These are phyloP conservation scores for Liparis tanakae DNA, from an alignment of 2,797 vertebrate species.

Conservation along the genomic window DNA sequence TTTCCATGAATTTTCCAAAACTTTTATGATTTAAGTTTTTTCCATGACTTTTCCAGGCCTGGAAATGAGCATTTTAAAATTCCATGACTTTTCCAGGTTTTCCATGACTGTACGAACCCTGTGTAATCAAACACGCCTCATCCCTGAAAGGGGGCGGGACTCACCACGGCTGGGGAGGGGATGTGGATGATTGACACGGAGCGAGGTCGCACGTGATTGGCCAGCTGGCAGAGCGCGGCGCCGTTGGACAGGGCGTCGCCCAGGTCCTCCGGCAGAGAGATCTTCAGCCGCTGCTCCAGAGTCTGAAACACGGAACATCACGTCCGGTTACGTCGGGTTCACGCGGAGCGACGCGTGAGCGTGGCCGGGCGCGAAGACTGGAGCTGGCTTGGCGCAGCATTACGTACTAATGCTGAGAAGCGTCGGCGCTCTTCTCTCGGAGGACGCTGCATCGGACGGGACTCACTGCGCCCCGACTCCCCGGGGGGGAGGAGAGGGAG, in stretches of 20 bases:
- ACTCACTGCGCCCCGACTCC: constrained; percentile 80
- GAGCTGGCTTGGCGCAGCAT: too few relatives aligned
- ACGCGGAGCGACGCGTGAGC: too few relatives aligned
- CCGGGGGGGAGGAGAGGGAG: constrained; percentile 69
- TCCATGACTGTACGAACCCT: too few relatives aligned
- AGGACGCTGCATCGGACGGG: constrained; percentile 73
- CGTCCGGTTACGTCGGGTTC: too few relatives aligned
- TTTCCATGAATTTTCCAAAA: too few relatives aligned
- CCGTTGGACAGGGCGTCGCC: constrained; percentile 86
- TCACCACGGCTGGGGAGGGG: constrained; percentile 93
- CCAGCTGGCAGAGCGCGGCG: constrained; percentile 89
- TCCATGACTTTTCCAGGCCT: too few relatives aligned
- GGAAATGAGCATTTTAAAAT: too few relatives aligned
- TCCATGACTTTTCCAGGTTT: too few relatives aligned
- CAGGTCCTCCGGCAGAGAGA: constrained; percentile 84
- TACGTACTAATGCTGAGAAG: too few relatives aligned
- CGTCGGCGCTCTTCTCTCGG: constrained; percentile 78
- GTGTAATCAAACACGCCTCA: too few relatives aligned
- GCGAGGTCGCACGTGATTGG: constrained; percentile 87
- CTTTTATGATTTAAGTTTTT: too few relatives aligned
- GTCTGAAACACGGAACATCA: constrained; percentile 66
- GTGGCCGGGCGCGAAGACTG: too few relatives aligned
- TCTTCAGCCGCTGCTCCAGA: constrained; percentile 87
- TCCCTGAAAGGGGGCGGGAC: constrained; percentile 37
- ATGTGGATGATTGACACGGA: constrained; percentile 89